Conservation (phyloP, 2,113 vertebrate species). For the Engystomops pustulosus region DNA sequence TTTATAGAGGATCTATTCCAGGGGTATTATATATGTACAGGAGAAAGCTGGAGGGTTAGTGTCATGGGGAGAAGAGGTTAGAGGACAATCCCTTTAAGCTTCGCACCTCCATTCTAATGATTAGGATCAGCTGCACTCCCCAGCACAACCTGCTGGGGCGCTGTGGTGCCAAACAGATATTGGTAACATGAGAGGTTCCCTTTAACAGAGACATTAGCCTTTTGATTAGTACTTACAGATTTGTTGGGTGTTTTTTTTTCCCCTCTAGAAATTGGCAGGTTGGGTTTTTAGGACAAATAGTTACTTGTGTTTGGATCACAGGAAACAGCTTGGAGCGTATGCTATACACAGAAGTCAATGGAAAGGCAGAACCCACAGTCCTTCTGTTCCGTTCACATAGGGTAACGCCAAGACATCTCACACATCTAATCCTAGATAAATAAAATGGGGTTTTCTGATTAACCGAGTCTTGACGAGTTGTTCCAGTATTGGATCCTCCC, state of each 20-base stretch:
- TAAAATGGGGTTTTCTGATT: too few relatives aligned
- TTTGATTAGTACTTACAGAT: neutral
- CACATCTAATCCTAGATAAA: neutral
- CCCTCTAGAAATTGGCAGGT: neutral
- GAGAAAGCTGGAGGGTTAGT: neutral
- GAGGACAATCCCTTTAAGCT: too few relatives aligned
- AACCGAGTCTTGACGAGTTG: too few relatives aligned
- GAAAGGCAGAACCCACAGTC: conserved; percentile 1
- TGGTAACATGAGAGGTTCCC: too few relatives aligned
- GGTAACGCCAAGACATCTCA: neutral
- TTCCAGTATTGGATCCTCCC: too few relatives aligned
- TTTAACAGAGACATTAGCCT: neutral
- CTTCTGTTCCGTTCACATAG: neutral
- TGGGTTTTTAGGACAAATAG: conserved; percentile 13
- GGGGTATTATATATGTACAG: neutral
- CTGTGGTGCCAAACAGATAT: too few relatives aligned
- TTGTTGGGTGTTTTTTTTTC: neutral
- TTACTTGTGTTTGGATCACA: conserved; percentile 29
- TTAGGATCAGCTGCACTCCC: too few relatives aligned
- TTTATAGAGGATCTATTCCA: neutral
- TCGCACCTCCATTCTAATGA: too few relatives aligned
- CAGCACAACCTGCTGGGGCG: too few relatives aligned
- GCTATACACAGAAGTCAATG: neutral
- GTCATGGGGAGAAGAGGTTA: too few relatives aligned
- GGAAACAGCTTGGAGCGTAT: neutral